Conservation (phyloP, 2,888 invertebrate species). For the Monochamus alternatus region DNA sequence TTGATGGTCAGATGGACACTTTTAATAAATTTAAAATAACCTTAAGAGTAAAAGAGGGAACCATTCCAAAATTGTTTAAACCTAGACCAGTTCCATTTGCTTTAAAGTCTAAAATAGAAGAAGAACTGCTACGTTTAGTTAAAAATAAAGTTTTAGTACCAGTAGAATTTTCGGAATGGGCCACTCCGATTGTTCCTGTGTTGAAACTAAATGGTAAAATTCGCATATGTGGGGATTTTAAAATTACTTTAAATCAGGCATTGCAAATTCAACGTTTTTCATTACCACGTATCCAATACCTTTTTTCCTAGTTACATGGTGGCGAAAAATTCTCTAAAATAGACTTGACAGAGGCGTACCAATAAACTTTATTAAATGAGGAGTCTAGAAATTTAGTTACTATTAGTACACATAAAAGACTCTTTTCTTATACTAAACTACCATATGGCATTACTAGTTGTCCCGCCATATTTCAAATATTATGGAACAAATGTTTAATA, state of each 20-base stretch:
- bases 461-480: conserved; percentile 18
- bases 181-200: no score
- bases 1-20: conserved; percentile 29
- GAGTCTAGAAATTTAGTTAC: conserved; percentile 27
- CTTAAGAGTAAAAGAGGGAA: no score
- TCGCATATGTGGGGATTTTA: no score
- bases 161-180: no score
- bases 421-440: conserved; percentile 15
- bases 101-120: no score
- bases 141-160: no score
- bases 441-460: conserved; percentile 23
- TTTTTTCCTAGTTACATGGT: conserved; percentile 27
- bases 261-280: no score
- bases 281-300: no score
- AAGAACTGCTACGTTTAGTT: conserved; percentile 38
- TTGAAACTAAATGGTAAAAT: no score
- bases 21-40: conserved; percentile 46
- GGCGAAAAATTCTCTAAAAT: conserved; percentile 26
- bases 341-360: not conserved
- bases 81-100: conserved; percentile 45
- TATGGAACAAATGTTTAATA: conserved; percentile 34
- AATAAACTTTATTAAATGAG: not conserved
- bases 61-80: conserved; percentile 47
- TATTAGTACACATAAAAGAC: conserved; percentile 20
- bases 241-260: no score